Evolutionary conservation across 2,113 vertebrate species (phyloP), one percentile per base, ranked within the genome.

Genomic region (Stictonetta naevosa): DNA sequence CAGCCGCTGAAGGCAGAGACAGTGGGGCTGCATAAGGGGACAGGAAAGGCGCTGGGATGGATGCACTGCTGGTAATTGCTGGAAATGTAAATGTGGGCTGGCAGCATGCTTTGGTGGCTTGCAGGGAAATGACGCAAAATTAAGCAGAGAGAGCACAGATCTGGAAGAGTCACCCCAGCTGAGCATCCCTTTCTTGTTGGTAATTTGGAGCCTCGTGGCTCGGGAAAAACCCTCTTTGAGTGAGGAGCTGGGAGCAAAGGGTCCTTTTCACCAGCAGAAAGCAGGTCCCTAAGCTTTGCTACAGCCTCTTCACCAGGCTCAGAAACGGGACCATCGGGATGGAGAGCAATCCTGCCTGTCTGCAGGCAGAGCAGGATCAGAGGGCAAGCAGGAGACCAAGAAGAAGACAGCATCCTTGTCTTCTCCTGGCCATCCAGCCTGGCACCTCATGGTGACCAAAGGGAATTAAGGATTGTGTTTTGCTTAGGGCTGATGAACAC

Each of bases 391-490:
- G 78, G 46, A 67, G 36, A n/a, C 26, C 42, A 44, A 55, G 77
- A 48, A 15, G 42, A 50, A 59, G 36, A 19, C 8, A 67, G 19
- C 63, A 20, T 40, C 31, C 33, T 68, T 46, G 42, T 33, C 58
- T 48, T 75, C 75, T n/a, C 18, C 58, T 4, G 8, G 42, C 23
- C n/a, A 63, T 53, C 20, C n/a, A 48, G n/a, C 58, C 20, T 34
- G 55, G 29, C 18, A 31, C 34, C 55, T 53, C 59, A 40, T 0
- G 0, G 29, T 38, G 48, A 72, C 38, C 56, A 38, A 38, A 67
- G 31, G 11, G 52, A 53, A 67, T 8, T 23, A 7, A 22, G 23
- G 34, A 4, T 2, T 59, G 62, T 28, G 23, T 11, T 64, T 53
- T 74, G 7, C 44, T 53, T 60, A 23, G 52, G 38, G 50, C 19